Conservation (phyloP, 2,888 invertebrate genomes). For the Stegana nigrithorax region DNA sequence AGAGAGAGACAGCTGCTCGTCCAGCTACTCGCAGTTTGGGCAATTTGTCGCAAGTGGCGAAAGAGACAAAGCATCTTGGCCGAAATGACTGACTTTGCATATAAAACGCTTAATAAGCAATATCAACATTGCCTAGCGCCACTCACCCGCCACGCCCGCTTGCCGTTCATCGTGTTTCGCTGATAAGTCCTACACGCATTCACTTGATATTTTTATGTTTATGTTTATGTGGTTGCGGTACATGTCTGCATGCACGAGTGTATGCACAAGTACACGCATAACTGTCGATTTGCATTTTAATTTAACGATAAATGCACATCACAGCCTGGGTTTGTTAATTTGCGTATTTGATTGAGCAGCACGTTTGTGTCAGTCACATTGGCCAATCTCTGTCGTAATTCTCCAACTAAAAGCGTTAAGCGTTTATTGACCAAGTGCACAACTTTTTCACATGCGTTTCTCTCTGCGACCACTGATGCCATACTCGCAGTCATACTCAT, state of each 20-base stretch:
- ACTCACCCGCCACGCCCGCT: no score
- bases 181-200: slow-evolving; percentile 6
- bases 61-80: no score
- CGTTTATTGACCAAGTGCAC: neutral
- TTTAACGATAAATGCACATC: neutral
- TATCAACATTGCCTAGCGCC: neutral
- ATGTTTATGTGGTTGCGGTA: neutral
- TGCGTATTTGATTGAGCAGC: slow-evolving; percentile 7
- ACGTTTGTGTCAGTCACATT: neutral
- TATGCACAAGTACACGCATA: neutral
- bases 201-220: slow-evolving; percentile 8
- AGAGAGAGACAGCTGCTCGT: no score
- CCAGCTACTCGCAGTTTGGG: no score
- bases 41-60: no score
- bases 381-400: neutral
- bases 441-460: neutral
- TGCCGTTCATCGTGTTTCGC: neutral
- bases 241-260: neutral
- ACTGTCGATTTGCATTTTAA: slow-evolving; percentile 15
- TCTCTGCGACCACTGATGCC: neutral
- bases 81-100: no score
- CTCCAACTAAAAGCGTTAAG: neutral
- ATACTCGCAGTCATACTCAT: no score
- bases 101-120: slow-evolving; percentile 2
- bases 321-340: neutral